Evolutionary conservation across 2,888 invertebrate species (phyloP).

Genomic region (Xylophagus ater): DNA sequence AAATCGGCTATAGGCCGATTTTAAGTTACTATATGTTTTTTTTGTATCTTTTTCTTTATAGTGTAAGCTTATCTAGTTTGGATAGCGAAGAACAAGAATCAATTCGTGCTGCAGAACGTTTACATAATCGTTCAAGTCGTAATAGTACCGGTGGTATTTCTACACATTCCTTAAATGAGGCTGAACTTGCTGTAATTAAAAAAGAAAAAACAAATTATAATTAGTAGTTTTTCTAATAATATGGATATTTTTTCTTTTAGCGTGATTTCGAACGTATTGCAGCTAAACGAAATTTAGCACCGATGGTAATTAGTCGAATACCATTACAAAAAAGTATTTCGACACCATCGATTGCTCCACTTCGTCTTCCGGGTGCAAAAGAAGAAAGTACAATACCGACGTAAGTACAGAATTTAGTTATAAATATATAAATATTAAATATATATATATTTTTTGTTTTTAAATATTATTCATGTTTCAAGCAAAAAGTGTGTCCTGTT

Average conservation of each 20-base stretch:
- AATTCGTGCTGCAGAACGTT: constrained; percentile 40
- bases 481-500: too few species aligned
- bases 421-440: too few species aligned
- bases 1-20: too few species aligned
- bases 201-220: constrained; percentile 1
- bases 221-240: not conserved
- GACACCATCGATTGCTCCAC: constrained; percentile 76
- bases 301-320: constrained; percentile 48
- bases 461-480: too few species aligned
- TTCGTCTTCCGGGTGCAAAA: constrained; percentile 49
- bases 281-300: constrained; percentile 41
- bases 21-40: too few species aligned
- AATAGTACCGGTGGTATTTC: constrained; percentile 45
- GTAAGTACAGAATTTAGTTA: too few species aligned
- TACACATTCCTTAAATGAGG: constrained; percentile 80
- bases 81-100: constrained; percentile 77
- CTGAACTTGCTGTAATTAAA: constrained; percentile 62
- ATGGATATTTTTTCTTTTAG: constrained; percentile 11
- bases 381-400: constrained; percentile 41
- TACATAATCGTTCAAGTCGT: constrained; percentile 36
- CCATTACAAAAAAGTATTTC: constrained; percentile 84
- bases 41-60: too few species aligned
- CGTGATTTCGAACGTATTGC: constrained; percentile 38
- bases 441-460: too few species aligned
- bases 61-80: constrained; percentile 66